Conservation (phyloP, 2,797 vertebrate genomes). For the Spatula clypeata region DNA sequence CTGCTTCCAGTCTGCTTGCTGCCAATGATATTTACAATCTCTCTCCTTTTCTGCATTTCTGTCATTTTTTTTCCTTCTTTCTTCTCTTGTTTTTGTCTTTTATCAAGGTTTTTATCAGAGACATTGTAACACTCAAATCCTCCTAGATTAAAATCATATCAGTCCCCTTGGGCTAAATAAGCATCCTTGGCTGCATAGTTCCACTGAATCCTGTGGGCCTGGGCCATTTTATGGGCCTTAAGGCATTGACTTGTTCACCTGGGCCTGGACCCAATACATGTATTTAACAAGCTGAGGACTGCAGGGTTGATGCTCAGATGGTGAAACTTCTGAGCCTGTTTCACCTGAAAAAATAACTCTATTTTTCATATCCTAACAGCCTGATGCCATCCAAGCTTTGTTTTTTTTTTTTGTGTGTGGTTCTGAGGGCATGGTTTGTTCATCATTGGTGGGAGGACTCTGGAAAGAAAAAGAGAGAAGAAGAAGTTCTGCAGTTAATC, state of each 20-base stretch:
- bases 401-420: background rate
- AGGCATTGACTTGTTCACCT: background rate
- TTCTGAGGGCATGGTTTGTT: background rate
- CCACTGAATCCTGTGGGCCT: background rate
- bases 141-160: background rate
- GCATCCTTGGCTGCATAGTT: background rate
- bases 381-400: background rate
- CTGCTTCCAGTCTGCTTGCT: slow-evolving; percentile 26
- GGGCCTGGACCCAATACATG: background rate
- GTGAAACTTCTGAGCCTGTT: background rate
- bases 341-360: background rate
- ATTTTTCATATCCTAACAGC: background rate
- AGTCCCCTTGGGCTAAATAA: background rate
- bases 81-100: background rate
- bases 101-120: background rate
- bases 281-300: background rate
- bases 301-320: background rate
- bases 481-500: background rate
- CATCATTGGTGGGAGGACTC: background rate
- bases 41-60: background rate
- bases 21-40: slow-evolving; percentile 28
- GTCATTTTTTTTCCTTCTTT: too few relatives aligned
- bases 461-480: background rate
- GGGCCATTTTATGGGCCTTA: background rate
- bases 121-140: background rate